phyloP scores from a whole-genome alignment of 2,797 vertebrate species.

The Cossypha dichroa region DNA sequence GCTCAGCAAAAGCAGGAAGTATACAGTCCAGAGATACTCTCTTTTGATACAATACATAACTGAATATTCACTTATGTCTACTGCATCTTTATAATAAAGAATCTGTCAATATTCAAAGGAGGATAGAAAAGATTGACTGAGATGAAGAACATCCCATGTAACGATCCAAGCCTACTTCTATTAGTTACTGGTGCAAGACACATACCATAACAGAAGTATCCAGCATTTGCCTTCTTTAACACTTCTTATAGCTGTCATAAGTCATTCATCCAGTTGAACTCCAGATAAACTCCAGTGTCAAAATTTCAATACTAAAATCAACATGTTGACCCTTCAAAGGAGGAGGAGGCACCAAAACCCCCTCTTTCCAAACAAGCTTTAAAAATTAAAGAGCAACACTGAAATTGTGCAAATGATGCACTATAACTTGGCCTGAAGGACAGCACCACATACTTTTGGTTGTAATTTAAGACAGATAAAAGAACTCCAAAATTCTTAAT shows the following conservation, averaged over 20 bases:
- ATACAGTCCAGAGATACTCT: not conserved
- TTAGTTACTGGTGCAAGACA: not conserved
- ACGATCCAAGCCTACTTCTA: not conserved
- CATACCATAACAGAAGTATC: not conserved
- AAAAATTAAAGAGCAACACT: not conserved
- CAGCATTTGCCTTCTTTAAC: not conserved
- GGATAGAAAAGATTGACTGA: not conserved
- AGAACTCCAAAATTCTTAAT: not conserved
- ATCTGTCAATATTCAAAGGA: not conserved
- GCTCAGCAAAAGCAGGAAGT: not conserved
- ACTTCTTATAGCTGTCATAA: not conserved
- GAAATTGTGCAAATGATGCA: not conserved
- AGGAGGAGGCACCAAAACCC: accelerated
- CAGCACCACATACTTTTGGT: not conserved
- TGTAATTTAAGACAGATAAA: not conserved
- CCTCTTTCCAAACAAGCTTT: not conserved
- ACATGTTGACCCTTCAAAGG: not conserved
- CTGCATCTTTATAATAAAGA: not conserved
- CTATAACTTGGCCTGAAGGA: not conserved
- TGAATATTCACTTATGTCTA: not conserved
- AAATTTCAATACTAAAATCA: not conserved
- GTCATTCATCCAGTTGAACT: not conserved
- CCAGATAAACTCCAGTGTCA: not conserved
- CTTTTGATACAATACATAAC: not conserved
- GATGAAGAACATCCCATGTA: not conserved